A percentile compares a stretch with the other conserved stretches of the same genome.
Conservation (phyloP, 37 sponge, comb jelly and placozoan genomes). For the Beroe forskalii region DNA sequence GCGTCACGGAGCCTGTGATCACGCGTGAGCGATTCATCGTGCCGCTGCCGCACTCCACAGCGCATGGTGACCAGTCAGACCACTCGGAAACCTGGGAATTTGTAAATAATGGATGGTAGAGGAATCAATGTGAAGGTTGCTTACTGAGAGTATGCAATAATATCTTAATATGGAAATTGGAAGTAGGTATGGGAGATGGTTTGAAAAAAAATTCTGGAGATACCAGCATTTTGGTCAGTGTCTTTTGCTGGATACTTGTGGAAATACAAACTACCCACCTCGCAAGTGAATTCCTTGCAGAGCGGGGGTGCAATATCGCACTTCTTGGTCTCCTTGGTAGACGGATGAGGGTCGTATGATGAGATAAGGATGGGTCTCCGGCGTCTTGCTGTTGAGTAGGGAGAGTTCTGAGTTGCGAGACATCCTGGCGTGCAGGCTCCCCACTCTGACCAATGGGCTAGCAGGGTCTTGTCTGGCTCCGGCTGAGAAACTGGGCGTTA, state of each 20-base stretch:
- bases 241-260: too few relatives aligned
- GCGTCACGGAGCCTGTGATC: not conserved
- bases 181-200: too few relatives aligned
- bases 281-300: not conserved
- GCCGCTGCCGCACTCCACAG: not conserved
- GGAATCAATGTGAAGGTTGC: too few relatives aligned
- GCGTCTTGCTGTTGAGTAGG: not conserved
- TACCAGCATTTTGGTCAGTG: too few relatives aligned
- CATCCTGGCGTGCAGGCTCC: not conserved
- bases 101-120: too few relatives aligned
- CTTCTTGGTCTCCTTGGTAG: not conserved
- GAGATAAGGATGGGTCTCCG: not conserved
- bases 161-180: too few relatives aligned
- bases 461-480: not conserved
- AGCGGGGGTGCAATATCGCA: not conserved
- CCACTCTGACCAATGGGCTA: not conserved
- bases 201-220: too few relatives aligned
- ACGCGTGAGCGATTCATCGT: not conserved
- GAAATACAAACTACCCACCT: too few relatives aligned
- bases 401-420: not conserved
- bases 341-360: not conserved
- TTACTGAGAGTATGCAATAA: too few relatives aligned
- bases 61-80: not conserved
- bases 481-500: too few relatives aligned
- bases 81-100: not conserved